Percentiles rank a stretch among this genome's conserved stretches.
Evolutionary conservation across 1,140 invertebrate genomes (phyloP).

Genomic region (Polypedilum pembai): DNA sequence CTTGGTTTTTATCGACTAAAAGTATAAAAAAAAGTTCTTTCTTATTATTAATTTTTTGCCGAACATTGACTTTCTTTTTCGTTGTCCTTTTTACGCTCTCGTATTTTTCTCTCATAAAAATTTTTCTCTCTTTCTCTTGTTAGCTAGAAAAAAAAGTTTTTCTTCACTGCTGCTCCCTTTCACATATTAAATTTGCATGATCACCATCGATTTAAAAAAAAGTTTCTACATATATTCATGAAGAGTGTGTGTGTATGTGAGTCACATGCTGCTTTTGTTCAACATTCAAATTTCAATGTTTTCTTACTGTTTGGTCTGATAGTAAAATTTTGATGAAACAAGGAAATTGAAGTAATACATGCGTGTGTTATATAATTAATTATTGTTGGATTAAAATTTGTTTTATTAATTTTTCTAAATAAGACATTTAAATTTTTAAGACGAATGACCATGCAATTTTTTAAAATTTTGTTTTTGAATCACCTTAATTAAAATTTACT

Average conservation of each 20-base stretch:
- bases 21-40: no score
- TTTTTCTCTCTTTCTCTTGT: neutral
- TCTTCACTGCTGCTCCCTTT: neutral
- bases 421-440: no score
- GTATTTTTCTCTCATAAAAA: neutral
- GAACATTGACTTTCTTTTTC: neutral
- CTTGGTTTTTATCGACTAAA: neutral
- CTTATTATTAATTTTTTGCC: neutral
- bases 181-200: constrained; percentile 18
- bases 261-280: neutral
- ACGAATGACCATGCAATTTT: no score
- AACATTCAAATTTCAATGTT: neutral
- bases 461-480: no score
- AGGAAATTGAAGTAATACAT: no score
- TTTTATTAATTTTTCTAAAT: no score
- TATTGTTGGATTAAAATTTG: no score
- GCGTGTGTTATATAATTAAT: no score
- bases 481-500: no score
- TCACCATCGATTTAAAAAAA: neutral
- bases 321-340: no score
- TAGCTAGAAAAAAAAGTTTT: neutral
- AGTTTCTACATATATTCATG: neutral
- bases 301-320: no score
- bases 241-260: no score
- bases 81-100: neutral